Evolutionary conservation across 2,888 invertebrate genomes (phyloP), one percentile per base, ranked within the genome.

Genomic region (Parthenolecanium corni): DNA sequence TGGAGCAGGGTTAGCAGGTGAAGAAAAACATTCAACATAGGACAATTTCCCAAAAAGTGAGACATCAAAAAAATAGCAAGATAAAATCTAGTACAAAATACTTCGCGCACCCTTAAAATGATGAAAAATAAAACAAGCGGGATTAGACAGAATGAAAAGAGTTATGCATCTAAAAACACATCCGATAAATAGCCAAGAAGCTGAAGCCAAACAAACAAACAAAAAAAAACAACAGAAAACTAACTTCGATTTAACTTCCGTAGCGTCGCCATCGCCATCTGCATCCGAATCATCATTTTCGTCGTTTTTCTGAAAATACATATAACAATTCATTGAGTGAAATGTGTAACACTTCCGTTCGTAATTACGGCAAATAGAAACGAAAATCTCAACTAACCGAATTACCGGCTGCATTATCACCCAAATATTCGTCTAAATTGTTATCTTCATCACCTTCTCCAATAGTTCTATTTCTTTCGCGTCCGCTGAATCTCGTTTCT

Each of bases 231-330:
- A n/a, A 9, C 31, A 31, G 31, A 31, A 31, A 31, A 31, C 4
- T 31, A 36, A 63, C 63, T 14, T 53, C 18, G 44, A 31, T 42
- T 58, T 54, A 44, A 62, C 68, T n/a, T 58, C 67, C 46, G 69
- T 67, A 5, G 66, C 69, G 36, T 67, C 70, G 24, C 66, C 69
- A 14, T 68, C 68, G 20, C 71, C 71, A n/a, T 56, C 66, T 1
- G 16, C 62, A 64, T 66, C 66, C 9, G 67, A 67, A 38, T 64
- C 68, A 53, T 57, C 64, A 24, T 64, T 64, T 46, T 9, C 44
- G 14, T 4, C 14, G 3, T 16, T 18, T 14, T 18, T 18, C 18
- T 16, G 14, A 42, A 42, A 42, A 14, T 16, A 14, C 14, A 9
- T 38, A 38, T 38, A 42, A 9, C 14, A 14, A 9, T 18, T 42